Base-by-base conservation (phyloP, 2,888 invertebrate species). In the Pyrochroa serraticornis region DNA sequence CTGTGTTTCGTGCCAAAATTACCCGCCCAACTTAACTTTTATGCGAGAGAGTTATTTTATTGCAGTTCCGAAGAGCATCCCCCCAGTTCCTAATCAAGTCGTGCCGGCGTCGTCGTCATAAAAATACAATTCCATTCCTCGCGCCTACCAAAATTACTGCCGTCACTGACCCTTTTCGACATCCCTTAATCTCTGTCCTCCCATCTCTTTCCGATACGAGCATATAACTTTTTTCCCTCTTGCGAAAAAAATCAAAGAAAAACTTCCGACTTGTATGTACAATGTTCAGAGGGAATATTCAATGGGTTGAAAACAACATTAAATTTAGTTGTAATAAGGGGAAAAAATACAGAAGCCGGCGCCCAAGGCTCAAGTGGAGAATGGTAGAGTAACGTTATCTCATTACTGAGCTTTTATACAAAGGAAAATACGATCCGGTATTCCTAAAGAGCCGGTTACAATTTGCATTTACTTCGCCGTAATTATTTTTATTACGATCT, bases 311-410 rank as follows among this genome's bases (percentile, higher is more conserved):
- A 38, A 45, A 52, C 38, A 42, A 47, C 54, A 55, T 42, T 55
- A 48, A 42, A 37, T 33, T 36, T 38, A 9, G 48, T 55, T 48
- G 48, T 47, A 48, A 22, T 22, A 22, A 22, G 22, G 54, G 54
- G 54, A 44, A 55, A 55, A 55, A 55, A 55, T 55, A 47, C 47
- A 55, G 48, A 55, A 55, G 54, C 48, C 48, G 54, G 42, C 48
- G 54, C 54, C 48, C 43, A 14, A 12, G 54, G 54, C 48, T 22
- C 22, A 48, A 48, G 47, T n/a, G n/a, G n/a, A n/a, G n/a, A n/a
- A n/a, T n/a, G n/a, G n/a, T 47, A 54, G 47, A 46, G 14, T 42
- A 36, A 41, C 54, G 54, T 47, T 54, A 54, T 54, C 54, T 54
- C 54, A 55, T 55, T 55, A 55, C 48, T 35, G 44, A 55, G 54